These are phyloP conservation scores for Gila robusta DNA, from an alignment of 2,797 vertebrate genomes.

Conservation along the genomic window DNA sequence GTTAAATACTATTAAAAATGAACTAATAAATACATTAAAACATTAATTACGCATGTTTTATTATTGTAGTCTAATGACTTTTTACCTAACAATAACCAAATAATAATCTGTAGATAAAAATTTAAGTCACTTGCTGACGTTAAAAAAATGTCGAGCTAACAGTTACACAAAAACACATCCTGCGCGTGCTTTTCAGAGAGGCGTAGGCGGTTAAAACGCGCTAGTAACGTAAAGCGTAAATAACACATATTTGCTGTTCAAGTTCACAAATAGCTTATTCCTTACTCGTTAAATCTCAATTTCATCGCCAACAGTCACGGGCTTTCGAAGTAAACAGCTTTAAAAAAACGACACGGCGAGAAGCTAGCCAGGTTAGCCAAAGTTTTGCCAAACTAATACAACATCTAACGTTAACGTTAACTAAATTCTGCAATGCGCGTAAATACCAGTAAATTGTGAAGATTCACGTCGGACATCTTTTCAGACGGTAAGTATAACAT, in stretches of 20 bases:
- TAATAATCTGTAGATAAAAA: too few relatives aligned
- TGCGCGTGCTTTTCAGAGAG: slow-evolving; percentile 27
- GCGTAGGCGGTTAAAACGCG: background rate
- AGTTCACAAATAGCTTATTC: background rate
- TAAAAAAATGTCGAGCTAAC: background rate
- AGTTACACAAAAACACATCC: background rate
- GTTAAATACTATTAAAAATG: background rate
- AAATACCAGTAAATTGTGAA: background rate
- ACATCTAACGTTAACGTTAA: background rate
- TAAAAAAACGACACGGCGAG: background rate
- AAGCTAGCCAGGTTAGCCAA: slow-evolving; percentile 32
- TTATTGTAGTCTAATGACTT: background rate
- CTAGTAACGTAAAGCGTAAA: background rate
- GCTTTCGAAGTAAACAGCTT: slow-evolving; percentile 1
- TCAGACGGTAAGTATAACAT: background rate
- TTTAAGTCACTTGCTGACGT: background rate
- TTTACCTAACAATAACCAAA: too few relatives aligned
- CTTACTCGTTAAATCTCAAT: background rate
- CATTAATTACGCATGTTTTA: background rate
- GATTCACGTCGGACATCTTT: background rate
- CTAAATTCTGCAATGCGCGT: background rate
- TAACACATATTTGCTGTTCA: background rate
- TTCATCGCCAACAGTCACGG: background rate
- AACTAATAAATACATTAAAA: background rate
- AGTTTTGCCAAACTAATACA: slow-evolving; percentile 18